These are phyloP conservation scores for Hofmannophila pseudospretella DNA, from an alignment of 2,888 invertebrate genomes.

Conservation along the genomic window DNA sequence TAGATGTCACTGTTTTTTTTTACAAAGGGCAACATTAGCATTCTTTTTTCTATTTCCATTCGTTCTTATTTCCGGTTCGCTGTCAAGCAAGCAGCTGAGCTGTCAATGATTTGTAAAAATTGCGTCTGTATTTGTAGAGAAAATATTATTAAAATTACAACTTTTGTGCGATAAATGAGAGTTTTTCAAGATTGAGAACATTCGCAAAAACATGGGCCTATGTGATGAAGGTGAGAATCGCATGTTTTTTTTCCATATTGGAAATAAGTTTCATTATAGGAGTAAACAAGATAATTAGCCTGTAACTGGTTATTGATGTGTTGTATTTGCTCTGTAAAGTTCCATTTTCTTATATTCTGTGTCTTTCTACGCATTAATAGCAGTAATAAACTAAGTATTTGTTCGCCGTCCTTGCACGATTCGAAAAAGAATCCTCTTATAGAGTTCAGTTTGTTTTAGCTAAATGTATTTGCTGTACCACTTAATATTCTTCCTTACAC, in stretches of 20 bases:
- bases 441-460: conserved; percentile 18
- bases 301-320: conserved; percentile 20
- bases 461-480: conserved; percentile 37
- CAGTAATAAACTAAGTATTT: too few species aligned
- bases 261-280: conserved; percentile 19
- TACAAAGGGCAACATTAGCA: conserved; percentile 12
- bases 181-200: not conserved
- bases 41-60: conserved; percentile 12
- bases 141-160: conserved; percentile 1
- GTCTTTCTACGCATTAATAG: not conserved
- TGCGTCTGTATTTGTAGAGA: conserved; percentile 11
- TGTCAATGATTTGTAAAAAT: conserved; percentile 19
- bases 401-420: too few species aligned
- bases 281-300: conserved; percentile 63
- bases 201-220: conserved; percentile 47
- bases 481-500: conserved; percentile 33
- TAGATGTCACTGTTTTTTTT: conserved; percentile 19
- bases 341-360: conserved; percentile 4
- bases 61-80: conserved; percentile 17
- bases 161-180: not conserved
- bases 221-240: conserved; percentile 63
- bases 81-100: conserved; percentile 16
- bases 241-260: conserved; percentile 16
- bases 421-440: too few species aligned
- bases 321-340: conserved; percentile 13